phyloP scores from a whole-genome alignment of 2,888 invertebrate species.

The Blomia tropicalis region DNA sequence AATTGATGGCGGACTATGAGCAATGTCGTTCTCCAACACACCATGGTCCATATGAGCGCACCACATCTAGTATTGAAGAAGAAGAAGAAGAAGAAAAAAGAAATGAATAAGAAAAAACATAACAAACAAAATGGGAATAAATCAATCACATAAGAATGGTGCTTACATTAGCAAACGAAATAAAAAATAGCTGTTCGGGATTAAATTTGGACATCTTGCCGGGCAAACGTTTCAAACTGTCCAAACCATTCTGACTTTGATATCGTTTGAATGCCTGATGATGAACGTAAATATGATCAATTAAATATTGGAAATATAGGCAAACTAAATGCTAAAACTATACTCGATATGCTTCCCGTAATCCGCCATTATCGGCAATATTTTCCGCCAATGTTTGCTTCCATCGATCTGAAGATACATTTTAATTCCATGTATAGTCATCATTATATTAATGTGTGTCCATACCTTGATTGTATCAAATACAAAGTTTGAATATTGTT shows the following conservation, averaged over 20 bases:
- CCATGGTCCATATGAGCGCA: constrained; percentile 13
- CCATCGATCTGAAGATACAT: too few species aligned
- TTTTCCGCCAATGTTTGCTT: constrained; percentile 12
- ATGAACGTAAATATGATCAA: too few species aligned
- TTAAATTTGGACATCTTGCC: neutral
- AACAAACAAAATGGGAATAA: neutral
- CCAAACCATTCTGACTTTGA: neutral
- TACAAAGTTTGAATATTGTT: constrained; percentile 14
- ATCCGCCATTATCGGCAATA: constrained; percentile 24
- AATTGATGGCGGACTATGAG: constrained; percentile 17
- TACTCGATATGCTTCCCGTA: constrained; percentile 20
- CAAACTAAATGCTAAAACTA: too few species aligned
- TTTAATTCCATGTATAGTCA: neutral
- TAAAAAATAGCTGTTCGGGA: constrained; percentile 21
- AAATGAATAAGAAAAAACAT: neutral
- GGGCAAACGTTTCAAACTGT: neutral
- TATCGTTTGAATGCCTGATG: constrained; percentile 18
- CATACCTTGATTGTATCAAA: neutral
- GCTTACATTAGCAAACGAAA: constrained; percentile 23
- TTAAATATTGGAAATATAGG: too few species aligned
- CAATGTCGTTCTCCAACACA: neutral
- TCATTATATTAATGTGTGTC: neutral
- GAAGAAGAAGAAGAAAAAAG: neutral
- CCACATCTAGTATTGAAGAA: constrained; percentile 15
- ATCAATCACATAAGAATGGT: neutral